Evolutionary conservation across 2,797 vertebrate genomes (phyloP), one percentile per base, ranked within the genome.

Genomic region (Xiphorhynchus erythropygius): DNA sequence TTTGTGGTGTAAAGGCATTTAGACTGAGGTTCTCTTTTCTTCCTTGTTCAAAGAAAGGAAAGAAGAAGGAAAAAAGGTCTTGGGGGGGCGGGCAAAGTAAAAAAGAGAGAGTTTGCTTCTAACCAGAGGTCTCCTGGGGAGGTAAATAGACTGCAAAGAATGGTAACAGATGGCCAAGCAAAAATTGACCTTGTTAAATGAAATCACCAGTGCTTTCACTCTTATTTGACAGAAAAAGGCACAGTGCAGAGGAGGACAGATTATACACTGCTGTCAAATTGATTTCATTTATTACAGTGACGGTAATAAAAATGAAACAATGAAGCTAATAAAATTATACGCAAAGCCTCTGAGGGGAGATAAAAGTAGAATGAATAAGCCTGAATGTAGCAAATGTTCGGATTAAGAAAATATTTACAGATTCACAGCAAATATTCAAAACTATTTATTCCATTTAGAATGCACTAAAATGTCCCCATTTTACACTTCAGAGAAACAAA

Each of bases 151-250:
- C 55, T 93, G 91, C 65, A 86, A 89, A 87, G 83, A 84, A 94
- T 15, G 21, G 70, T 90, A 90, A 82, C 94, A 95, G 95, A 96
- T 89, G 94, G 95, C 32, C 63, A 91, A 63, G 90, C 17, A 73
- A 90, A 85, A 91, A 70, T 1, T 50, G 30, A 55, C 64, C 89
- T 82, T 84, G 87, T 78, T 91, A 84, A 88, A 91, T 30, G 21
- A 84, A 94, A 79, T 56, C 67, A 79, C 47, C 37, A 57, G n/a
- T 28, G 83, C 44, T 84, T 87, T 91, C 85, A n/a, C 55, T 90
- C 85, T 47, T 64, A 46, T 8, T 88, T 80, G 62, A 86, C 13
- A 87, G 82, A 93, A 62, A 28, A 65, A 0, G 1, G 82, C 62
- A 79, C 42, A 56, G 44, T 19, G 30, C 83, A 88, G 69, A 11